Evolutionary conservation across 2,797 vertebrate genomes (phyloP).

Genomic region (Fistularia commersonii): DNA sequence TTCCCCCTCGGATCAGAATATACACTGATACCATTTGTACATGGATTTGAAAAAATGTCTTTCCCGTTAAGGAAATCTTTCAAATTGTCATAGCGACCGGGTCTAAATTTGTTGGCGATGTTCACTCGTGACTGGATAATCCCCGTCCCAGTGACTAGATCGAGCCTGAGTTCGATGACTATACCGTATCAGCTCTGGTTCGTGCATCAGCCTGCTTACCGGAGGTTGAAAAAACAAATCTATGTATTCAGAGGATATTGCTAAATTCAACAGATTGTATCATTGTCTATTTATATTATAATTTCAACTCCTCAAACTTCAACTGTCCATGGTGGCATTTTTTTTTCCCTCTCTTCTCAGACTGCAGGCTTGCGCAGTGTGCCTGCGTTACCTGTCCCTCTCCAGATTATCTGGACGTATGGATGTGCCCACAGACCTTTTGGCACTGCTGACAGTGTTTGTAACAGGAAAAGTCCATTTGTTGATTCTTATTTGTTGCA

Average conservation of each 20-base stretch:
- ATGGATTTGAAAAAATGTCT: too few relatives aligned
- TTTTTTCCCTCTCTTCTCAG: slow-evolving; percentile 21
- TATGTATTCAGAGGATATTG: too few relatives aligned
- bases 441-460: slow-evolving; percentile 17
- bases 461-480: slow-evolving; percentile 15
- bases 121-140: too few relatives aligned
- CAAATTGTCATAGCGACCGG: too few relatives aligned
- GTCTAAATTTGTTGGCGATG: too few relatives aligned
- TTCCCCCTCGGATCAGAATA: too few relatives aligned
- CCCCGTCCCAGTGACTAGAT: slow-evolving; percentile 3
- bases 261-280: slow-evolving; percentile 23
- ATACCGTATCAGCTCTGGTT: slow-evolving; percentile 1
- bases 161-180: background rate
- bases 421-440: slow-evolving; percentile 51
- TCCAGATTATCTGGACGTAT: slow-evolving; percentile 63
- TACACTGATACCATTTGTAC: too few relatives aligned
- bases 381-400: slow-evolving; percentile 57
- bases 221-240: too few relatives aligned
- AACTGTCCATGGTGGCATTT: slow-evolving; percentile 40
- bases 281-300: slow-evolving; percentile 42
- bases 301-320: slow-evolving; percentile 54
- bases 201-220: background rate
- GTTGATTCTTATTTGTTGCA: background rate
- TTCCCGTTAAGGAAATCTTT: too few relatives aligned
- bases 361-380: slow-evolving; percentile 47